A percentile compares a stretch with the other conserved stretches of the same genome.
phyloP scores from a whole-genome alignment of 2,888 invertebrate genomes.

The Drosophila differens region DNA sequence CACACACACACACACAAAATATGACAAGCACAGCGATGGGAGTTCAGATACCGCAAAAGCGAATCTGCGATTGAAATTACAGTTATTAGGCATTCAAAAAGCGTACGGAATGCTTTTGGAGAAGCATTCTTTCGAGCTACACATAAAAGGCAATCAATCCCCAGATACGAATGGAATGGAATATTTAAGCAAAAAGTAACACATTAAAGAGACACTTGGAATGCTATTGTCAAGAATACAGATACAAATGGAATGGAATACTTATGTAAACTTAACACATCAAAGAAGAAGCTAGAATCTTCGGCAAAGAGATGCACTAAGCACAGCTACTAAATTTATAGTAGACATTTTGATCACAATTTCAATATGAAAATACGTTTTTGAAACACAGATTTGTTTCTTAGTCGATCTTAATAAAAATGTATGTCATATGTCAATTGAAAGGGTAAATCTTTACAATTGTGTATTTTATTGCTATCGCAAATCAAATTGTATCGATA shows the following conservation, averaged over 20 bases:
- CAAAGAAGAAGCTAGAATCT: not conserved
- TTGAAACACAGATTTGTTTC: no score
- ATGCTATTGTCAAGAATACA: not conserved
- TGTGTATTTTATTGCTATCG: not conserved
- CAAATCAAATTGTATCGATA: not conserved
- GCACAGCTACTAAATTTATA: not conserved
- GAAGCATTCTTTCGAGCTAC: not conserved
- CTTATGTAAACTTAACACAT: not conserved
- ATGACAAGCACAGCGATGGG: slow-evolving; percentile 3
- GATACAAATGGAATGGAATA: not conserved
- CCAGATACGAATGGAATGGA: not conserved
- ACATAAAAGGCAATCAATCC: not conserved
- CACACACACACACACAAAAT: not conserved
- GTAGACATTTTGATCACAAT: not conserved
- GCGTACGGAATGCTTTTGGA: not conserved
- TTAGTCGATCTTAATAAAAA: not conserved
- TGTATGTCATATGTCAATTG: not conserved
- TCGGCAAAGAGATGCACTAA: not conserved
- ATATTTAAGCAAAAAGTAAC: not conserved
- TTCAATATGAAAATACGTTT: not conserved
- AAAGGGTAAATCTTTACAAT: not conserved
- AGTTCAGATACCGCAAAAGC: slow-evolving; percentile 12
- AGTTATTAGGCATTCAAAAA: not conserved
- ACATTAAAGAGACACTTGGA: not conserved
- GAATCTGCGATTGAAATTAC: not conserved